Evolutionary conservation across 92 coral and sea anemone genomes (phyloP).

Genomic region (Meandrina meandrites): DNA sequence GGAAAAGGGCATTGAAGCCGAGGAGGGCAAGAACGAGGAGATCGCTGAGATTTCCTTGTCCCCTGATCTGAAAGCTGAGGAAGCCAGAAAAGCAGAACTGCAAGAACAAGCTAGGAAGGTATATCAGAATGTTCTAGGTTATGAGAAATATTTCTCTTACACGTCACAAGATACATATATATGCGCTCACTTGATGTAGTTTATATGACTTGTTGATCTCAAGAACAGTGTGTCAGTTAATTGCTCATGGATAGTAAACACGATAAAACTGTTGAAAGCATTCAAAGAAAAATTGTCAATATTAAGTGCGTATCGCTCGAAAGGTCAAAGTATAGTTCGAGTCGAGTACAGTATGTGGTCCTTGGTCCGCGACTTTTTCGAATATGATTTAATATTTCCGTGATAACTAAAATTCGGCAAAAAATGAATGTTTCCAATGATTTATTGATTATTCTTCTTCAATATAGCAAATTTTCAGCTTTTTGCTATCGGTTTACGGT

Average conservation of each 20-base stretch:
- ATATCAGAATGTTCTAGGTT: slow-evolving; percentile 7
- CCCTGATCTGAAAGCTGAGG: slow-evolving; percentile 90
- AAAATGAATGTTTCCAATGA: too few species aligned
- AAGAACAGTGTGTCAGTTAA: not conserved
- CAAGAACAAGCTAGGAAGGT: slow-evolving; percentile 84
- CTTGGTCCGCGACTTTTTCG: too few species aligned
- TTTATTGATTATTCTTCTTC: too few species aligned
- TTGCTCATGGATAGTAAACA: not conserved
- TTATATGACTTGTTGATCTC: slow-evolving; percentile 13
- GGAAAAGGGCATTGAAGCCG: slow-evolving; percentile 54
- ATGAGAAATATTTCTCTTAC: slow-evolving; percentile 50
- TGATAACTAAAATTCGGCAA: too few species aligned
- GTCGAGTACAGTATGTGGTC: too few species aligned
- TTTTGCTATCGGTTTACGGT: too few species aligned
- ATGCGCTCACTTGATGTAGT: slow-evolving; percentile 32
- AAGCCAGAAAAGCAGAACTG: slow-evolving; percentile 84
- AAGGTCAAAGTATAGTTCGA: too few species aligned
- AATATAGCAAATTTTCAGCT: too few species aligned
- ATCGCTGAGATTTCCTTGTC: slow-evolving; percentile 67
- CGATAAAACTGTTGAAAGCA: not conserved
- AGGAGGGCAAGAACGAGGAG: slow-evolving; percentile 50
- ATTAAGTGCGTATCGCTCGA: too few species aligned
- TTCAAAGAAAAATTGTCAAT: too few species aligned
- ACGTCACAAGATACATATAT: slow-evolving; percentile 25
- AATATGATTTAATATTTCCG: too few species aligned